Conservation (phyloP, 2,888 invertebrate species). For the Phorcus lineatus region DNA sequence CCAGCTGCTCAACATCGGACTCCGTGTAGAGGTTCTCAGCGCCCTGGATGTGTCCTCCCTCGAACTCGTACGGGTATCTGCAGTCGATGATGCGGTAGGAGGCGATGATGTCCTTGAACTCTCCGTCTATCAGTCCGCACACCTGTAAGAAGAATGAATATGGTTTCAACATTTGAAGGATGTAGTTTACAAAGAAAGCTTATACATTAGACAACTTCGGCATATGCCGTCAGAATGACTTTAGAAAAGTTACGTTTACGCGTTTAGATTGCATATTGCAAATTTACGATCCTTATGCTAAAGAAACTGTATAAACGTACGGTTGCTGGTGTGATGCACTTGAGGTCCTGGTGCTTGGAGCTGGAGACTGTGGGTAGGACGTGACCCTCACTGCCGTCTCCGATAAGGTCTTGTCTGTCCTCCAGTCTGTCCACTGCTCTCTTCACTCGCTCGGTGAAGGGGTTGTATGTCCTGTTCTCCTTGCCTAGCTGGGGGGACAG, state of each 20-base stretch:
- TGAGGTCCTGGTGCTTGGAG: conserved; percentile 19
- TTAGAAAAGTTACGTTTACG: too few relatives aligned
- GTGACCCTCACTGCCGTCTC: conserved; percentile 12
- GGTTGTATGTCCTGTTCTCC: background rate
- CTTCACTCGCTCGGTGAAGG: conserved; percentile 9
- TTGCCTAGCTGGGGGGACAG: background rate
- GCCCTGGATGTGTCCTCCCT: conserved; percentile 16
- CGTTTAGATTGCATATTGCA: too few relatives aligned
- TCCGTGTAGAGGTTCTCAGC: conserved; percentile 20
- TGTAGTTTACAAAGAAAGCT: too few relatives aligned
- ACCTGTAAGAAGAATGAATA: background rate
- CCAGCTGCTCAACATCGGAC: background rate
- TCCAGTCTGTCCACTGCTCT: conserved; percentile 14
- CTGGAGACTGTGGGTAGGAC: background rate
- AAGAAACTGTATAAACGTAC: background rate
- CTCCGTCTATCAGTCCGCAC: conserved; percentile 6
- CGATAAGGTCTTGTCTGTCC: background rate
- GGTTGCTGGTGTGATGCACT: conserved; percentile 2
- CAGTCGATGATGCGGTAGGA: conserved; percentile 19
- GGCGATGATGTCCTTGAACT: conserved; percentile 6
- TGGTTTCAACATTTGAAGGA: background rate
- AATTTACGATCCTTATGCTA: background rate
- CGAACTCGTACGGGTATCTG: conserved; percentile 25
- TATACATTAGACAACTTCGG: too few relatives aligned
- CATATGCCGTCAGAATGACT: background rate